Evolutionary conservation across 2,113 vertebrate genomes (phyloP).

Genomic region (Chloebia gouldiae): DNA sequence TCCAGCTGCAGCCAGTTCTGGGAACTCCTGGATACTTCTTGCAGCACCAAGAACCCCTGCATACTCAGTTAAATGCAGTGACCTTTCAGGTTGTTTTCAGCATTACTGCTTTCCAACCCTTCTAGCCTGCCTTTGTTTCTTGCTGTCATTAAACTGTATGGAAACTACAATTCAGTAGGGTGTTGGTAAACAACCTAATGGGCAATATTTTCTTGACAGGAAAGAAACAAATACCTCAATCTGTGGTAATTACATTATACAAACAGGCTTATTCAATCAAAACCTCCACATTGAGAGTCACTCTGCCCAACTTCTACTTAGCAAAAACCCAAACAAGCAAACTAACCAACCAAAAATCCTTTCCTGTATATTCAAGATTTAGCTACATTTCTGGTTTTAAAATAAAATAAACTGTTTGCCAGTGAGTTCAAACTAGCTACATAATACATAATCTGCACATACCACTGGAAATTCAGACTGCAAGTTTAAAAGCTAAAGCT

Average conservation of each 20-base stretch:
- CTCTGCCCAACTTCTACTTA: not conserved
- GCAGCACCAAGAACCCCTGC: not conserved
- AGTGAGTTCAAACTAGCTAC: not conserved
- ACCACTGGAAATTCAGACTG: not conserved
- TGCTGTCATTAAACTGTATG: not conserved
- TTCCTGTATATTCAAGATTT: not conserved
- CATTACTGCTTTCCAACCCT: not conserved
- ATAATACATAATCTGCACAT: not conserved
- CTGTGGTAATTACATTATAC: not conserved
- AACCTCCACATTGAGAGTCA: not conserved
- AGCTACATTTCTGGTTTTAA: not conserved
- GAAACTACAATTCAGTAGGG: not conserved
- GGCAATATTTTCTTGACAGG: not conserved
- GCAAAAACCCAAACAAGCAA: not conserved
- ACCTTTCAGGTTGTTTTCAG: not conserved
- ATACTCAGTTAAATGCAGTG: not conserved
- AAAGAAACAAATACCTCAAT: slow-evolving; percentile 12
- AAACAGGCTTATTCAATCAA: not conserved
- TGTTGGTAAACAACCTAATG: not conserved
- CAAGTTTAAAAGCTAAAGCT: not conserved
- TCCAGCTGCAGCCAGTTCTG: not conserved
- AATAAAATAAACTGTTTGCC: not conserved
- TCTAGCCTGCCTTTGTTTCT: not conserved
- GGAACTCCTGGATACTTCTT: not conserved
- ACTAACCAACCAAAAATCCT: not conserved